Conservation (phyloP, 1,140 invertebrate species). For the Bombus confusus region DNA sequence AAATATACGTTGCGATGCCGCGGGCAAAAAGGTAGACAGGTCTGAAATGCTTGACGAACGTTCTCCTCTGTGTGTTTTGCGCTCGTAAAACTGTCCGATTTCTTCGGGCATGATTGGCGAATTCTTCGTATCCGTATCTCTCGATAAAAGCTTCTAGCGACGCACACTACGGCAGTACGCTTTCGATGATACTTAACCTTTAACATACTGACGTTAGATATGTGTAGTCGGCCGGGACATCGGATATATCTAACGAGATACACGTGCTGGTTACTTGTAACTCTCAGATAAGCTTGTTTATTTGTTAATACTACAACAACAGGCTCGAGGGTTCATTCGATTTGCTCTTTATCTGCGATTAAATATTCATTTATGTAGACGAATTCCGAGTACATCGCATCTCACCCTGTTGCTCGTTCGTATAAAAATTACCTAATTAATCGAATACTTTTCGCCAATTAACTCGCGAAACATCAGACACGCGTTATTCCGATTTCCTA, state of each 20-base stretch:
- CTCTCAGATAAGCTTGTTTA: slow-evolving; percentile 51
- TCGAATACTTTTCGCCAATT: background rate
- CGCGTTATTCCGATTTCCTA: too few species aligned
- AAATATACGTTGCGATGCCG: slow-evolving; percentile 16
- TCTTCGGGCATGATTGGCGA: slow-evolving; percentile 31
- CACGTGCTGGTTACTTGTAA: slow-evolving; percentile 45
- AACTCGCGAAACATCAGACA: background rate
- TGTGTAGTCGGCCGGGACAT: slow-evolving; percentile 16
- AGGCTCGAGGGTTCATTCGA: background rate
- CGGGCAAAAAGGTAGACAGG: slow-evolving; percentile 56
- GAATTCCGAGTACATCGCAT: background rate
- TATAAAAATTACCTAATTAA: slow-evolving; percentile 8
- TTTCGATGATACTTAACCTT: slow-evolving; percentile 39
- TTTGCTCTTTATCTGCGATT: slow-evolving; percentile 11
- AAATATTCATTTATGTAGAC: slow-evolving; percentile 30
- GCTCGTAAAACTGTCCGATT: slow-evolving; percentile 54
- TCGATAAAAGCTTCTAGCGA: slow-evolving; percentile 36
- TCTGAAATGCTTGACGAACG: slow-evolving; percentile 45
- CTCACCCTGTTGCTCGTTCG: too few species aligned
- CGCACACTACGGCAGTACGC: background rate
- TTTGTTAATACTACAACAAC: slow-evolving; percentile 25
- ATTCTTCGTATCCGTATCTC: slow-evolving; percentile 30
- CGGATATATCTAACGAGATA: slow-evolving; percentile 49
- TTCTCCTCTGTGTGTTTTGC: slow-evolving; percentile 39
- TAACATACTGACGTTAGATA: slow-evolving; percentile 43